phyloP scores from a whole-genome alignment of 2,888 invertebrate species.

The Phlogophora meticulosa region DNA sequence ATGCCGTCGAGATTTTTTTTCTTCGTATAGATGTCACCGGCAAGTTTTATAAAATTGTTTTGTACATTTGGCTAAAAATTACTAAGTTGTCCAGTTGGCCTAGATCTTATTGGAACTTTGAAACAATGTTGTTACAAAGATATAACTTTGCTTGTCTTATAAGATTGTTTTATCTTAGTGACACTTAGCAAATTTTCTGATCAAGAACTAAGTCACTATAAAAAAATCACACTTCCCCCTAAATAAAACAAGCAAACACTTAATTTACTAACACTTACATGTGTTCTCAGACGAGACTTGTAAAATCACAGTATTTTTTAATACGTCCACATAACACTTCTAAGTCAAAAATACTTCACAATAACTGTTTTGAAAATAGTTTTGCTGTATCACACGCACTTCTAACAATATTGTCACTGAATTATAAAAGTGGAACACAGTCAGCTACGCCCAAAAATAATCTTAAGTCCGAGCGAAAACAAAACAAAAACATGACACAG shows the following conservation, averaged over 20 bases:
- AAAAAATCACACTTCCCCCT: conserved; percentile 56
- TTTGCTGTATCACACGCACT: conserved; percentile 76
- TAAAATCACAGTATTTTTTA: conserved; percentile 74
- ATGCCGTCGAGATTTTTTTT: conserved; percentile 4
- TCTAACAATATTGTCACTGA: conserved; percentile 73
- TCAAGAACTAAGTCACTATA: conserved; percentile 15
- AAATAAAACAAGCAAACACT: conserved; percentile 55
- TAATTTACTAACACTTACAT: conserved; percentile 75
- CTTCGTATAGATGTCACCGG: neutral
- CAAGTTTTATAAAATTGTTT: neutral
- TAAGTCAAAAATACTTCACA: conserved; percentile 79
- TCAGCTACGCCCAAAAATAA: conserved; percentile 84
- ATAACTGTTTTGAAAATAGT: conserved; percentile 70
- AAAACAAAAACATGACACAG: conserved; percentile 85
- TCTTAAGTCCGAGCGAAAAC: conserved; percentile 82
- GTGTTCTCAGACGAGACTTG: conserved; percentile 67
- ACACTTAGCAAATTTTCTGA: conserved; percentile 33
- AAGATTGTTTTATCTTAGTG: conserved; percentile 42
- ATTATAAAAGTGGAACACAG: conserved; percentile 79
- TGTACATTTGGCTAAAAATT: neutral
- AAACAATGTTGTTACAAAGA: conserved; percentile 8
- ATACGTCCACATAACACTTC: conserved; percentile 78
- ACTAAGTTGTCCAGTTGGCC: conserved; percentile 27
- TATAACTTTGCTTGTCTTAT: conserved; percentile 39
- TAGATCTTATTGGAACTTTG: conserved; percentile 50